Base-by-base conservation (phyloP, 2,797 vertebrate species). In the Thunnus albacares region DNA sequence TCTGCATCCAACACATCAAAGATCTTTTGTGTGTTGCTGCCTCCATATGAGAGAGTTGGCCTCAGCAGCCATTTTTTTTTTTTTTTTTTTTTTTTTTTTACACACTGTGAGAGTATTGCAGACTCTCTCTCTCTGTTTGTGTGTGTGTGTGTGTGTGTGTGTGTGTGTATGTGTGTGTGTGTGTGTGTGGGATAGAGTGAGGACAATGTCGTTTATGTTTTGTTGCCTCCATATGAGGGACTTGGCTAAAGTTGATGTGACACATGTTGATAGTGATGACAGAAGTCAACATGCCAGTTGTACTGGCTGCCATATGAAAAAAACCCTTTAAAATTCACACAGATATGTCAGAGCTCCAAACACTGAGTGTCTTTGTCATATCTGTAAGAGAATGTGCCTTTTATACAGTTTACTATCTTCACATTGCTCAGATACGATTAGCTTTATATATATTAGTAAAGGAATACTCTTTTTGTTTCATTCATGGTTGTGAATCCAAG, bases 1-100 rank as follows among this genome's bases (percentile, higher is more conserved):
- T 89, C 87, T 56, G 77, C 77, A 89, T 90, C 84, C 77, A 84
- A 79, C 81, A 90, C 92, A 91, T 92, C 91, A 93, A 94, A 94
- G 91, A 78, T 87, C 75, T 84, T 62, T 52, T 47, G 57, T 79
- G 82, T 87, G 83, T 82, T 71, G 87, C 71, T 92, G 68, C 80
- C 78, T 87, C 90, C 79, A 91, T 83, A 91, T 91, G 88, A 90
- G 77, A 45, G 74, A 83, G 73, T 79, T 92, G 88, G 84, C 87
- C 65, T 74, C 53, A 11, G 67, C 70, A 78, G 68, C 63, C 66
- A 69, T 58, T 67, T 79, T 62, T 75, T 60, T 56, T 35, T 75
- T 60, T 56, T 35, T 47, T 43, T 47, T 79, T 62, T 75, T 60
- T 56, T 35, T 75, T 60, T 56, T 35, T 47, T 43, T 47, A 82